These are phyloP conservation scores for Willowsia nigromaculata DNA, from an alignment of 2,888 invertebrate genomes.

Conservation along the genomic window DNA sequence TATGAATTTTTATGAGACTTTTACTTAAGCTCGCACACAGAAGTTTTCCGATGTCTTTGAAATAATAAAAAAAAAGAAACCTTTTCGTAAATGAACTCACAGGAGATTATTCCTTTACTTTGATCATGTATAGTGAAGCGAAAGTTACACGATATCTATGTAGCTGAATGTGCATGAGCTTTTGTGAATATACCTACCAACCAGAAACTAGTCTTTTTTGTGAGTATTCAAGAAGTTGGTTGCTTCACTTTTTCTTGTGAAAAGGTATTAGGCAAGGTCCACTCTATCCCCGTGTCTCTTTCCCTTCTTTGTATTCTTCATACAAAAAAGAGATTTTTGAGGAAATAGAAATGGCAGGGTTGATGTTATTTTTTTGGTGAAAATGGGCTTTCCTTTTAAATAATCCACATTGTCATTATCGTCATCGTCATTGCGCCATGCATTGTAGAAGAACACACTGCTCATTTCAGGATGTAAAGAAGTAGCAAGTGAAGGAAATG, in stretches of 20 bases:
- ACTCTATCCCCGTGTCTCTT: too few relatives aligned
- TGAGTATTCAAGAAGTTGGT: neutral
- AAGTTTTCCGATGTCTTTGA: neutral
- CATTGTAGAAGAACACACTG: neutral
- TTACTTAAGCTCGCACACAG: neutral
- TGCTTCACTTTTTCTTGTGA: neutral
- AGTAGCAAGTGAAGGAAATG: neutral
- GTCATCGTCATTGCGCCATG: neutral
- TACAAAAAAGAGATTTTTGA: neutral
- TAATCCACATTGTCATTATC: neutral
- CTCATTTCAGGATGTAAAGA: neutral
- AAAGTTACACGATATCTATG: neutral
- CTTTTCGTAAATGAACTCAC: slow-evolving; percentile 40
- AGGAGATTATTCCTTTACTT: slow-evolving; percentile 38
- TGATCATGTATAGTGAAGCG: slow-evolving; percentile 2
- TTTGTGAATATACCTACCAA: neutral
- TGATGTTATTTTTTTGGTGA: neutral
- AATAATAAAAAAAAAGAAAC: neutral
- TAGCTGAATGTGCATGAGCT: neutral
- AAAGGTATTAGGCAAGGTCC: neutral
- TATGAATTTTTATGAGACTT: slow-evolving; percentile 46
- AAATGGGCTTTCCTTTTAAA: neutral
- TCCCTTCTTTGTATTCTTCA: neutral
- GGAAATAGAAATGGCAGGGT: neutral
- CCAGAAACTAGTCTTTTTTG: neutral